Evolutionary conservation across 2,888 invertebrate species (phyloP), one percentile per base, ranked within the genome.

Genomic region (Acanthosoma haemorrhoidale): DNA sequence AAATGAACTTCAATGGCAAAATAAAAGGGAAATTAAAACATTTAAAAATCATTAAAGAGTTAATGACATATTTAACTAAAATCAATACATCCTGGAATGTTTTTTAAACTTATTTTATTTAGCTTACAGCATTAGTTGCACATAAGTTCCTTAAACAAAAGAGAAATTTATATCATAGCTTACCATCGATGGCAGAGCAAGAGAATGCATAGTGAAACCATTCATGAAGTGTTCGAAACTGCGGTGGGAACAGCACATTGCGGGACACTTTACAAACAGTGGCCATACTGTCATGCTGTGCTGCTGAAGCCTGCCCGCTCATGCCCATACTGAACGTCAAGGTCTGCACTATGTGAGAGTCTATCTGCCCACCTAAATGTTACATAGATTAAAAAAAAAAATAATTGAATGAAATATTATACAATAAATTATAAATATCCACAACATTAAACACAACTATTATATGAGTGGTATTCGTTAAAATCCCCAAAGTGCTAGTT

Each of bases 201-300:
- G 94, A 91, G 82, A 97, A 96, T 0, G 96, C 94, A 81, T 97
- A 97, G 77, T 92, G 90, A 83, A 97, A 96, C 96, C 97, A 97
- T 81, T 97, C 96, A 77, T 91, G 89, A 41, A 96, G 84, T 38
- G 91, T 91, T 81, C 94, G 92, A 81, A 96, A 96, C 82, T 96
- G 96, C 32, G 96, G 96, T 73, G 96, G 96, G 82, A 96, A 96
- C 72, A 95, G 87, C 73, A 95, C 89, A 75, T 92, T 94, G 63
- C 96, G 84, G 66, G 94, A 92, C 77, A 96, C 89, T 78, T 94
- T 88, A 79, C 94, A 94, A 68, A 97, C 94, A 9, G 94, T 95
- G 21, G 93, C 96, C 93, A 94, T 94, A 68, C 93, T 93, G 79
- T 91, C 88, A 81, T 93, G 93, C 59, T 84, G 84, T 15, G 82